Base-by-base conservation (phyloP, 2,888 invertebrate genomes). In the Tetragonisca angustula region DNA sequence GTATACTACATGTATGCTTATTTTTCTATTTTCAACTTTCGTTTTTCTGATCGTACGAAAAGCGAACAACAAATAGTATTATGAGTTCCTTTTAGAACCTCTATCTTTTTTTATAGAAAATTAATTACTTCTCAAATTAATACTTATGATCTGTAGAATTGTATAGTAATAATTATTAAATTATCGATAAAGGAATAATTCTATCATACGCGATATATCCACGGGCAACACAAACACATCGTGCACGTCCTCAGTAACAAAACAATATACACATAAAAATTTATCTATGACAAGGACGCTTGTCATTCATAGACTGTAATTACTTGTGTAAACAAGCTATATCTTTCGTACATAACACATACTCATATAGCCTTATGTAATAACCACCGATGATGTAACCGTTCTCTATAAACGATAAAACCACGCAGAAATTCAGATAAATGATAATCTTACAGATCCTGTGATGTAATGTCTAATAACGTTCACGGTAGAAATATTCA, bases 241-340 rank as follows among this genome's bases (percentile, higher is more conserved):
- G 32, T 15, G 15, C n/a, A 15, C 32, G 70, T 21, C 32, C 43
- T 43, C 56, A 24, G 0, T 17, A 43, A 70, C 69, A n/a, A 36
- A 43, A 43, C 71, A 19, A 43, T 56, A 24, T 17, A 27, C 27
- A 27, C 2, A n/a, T 43, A 52, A 64, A 74, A 74, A 64, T 64
- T 64, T 50, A 74, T 74, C 64, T 74, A 75, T 67, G 75, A 75
- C 67, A 75, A 74, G 74, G 74, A 21, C 74, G 52, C 24, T 49
- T 61, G 32, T 77, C 64, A 70, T 70, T 71, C 64, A 54, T 54
- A 49, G 32, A 27, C 54, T 32, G 19, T n/a, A 62, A 74, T 74
- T 75, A 75, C 62, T 62, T 17, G 49, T 56, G 61, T 36, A 49
- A 74, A 75, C 64, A 56, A 24, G 62, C 74, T 56, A 32, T 36